Base-by-base conservation (phyloP, 1,140 invertebrate genomes). In the Saccostrea cuccullata region DNA sequence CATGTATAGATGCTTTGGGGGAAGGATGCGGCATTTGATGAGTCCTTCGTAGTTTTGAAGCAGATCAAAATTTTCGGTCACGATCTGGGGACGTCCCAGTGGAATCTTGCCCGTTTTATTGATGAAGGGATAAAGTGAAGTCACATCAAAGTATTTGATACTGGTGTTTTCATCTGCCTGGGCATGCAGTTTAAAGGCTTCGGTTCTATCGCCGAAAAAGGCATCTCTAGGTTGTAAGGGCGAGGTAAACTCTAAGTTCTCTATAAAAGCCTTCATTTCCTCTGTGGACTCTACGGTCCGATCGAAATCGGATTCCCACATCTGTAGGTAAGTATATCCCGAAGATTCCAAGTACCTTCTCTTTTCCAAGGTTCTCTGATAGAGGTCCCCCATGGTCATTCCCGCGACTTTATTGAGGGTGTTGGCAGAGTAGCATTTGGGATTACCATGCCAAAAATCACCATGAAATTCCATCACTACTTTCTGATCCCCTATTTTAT, bases 371-470 rank as follows among this genome's bases (percentile, higher is more conserved):
- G 89, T 90, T 23, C 47, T 56, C 23, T 87, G 70, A 82, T 86
- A 90, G 15, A 89, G 58, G 73, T 36, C 30, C 2, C 30, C 30
- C 30, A 36, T 36, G 30, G 30, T 92, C 36, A 82, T 40, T 15
- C 77, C 77, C 36, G 4, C 13, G 36, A 82, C 77, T 47, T 40
- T 40, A 82, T 20, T 82, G 77, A 47, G 77, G 12, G 77, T 82
- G 2, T 40, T 47, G 47, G 77, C 36, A 55, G 13, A 82, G 2
- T 82, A 40, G 77, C 26, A 82, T 55, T 82, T 82, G n/a, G 26
- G 77, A 86, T 90, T 91, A 6, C 91, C 91, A 82, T 93, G 92
- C 86, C 89, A 92, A 36, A 87, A 86, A 86, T 88, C 89, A 36
- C 91, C 91, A 47, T 91, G 60, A 60, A 91, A 93, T 89, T 93